These are phyloP conservation scores for Anolis carolinensis DNA, from an alignment of 2,113 vertebrate genomes.

Conservation along the genomic window DNA sequence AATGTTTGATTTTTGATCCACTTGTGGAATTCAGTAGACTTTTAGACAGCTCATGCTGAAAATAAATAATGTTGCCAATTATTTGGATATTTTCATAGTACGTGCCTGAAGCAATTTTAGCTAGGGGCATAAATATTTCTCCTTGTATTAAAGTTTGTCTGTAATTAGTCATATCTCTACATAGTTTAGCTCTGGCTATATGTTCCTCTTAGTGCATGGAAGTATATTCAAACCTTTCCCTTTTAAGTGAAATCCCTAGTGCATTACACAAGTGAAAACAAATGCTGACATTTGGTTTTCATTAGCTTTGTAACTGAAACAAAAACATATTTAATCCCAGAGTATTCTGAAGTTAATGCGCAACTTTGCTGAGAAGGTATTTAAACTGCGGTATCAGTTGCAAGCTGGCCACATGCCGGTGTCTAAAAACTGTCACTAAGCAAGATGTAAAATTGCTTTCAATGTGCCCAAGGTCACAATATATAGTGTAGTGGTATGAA, in stretches of 20 bases:
- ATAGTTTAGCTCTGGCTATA: conserved; percentile 40
- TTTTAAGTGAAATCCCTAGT: conserved; percentile 70
- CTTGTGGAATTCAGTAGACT: background rate
- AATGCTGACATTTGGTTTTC: conserved; percentile 78
- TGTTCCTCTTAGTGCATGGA: conserved; percentile 60
- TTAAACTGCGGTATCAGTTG: conserved; percentile 75
- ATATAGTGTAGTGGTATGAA: conserved; percentile 38
- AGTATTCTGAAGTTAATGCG: conserved; percentile 79
- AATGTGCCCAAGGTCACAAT: conserved; percentile 47
- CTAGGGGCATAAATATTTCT: conserved; percentile 31
- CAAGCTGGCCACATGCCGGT: conserved; percentile 70
- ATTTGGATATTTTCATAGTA: conserved; percentile 63
- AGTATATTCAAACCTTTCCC: conserved; percentile 60
- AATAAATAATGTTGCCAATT: conserved; percentile 54
- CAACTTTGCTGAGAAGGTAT: conserved; percentile 75
- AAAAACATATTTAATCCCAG: conserved; percentile 79
- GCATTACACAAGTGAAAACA: conserved; percentile 71
- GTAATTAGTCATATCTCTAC: conserved; percentile 45
- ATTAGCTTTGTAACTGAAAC: conserved; percentile 77
- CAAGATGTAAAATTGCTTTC: conserved; percentile 62
- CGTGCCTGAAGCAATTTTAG: conserved; percentile 31
- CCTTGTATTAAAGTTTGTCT: conserved; percentile 52
- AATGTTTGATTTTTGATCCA: conserved; percentile 21
- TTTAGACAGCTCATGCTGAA: conserved; percentile 41
- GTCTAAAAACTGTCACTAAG: conserved; percentile 69